phyloP scores from a whole-genome alignment of 2,888 invertebrate species.

The Gymnosoma rotundatum region DNA sequence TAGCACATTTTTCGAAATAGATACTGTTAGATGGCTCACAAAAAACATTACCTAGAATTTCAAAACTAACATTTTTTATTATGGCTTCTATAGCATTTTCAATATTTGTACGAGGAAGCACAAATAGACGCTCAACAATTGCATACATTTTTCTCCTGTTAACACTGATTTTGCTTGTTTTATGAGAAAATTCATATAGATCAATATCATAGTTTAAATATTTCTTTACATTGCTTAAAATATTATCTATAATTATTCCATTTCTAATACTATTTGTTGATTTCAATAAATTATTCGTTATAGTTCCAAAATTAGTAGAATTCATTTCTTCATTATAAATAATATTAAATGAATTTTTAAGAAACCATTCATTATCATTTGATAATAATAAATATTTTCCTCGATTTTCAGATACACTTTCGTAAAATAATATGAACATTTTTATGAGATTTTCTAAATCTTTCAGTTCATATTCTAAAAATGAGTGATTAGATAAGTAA shows the following conservation, averaged over 20 bases:
- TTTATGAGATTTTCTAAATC: constrained; percentile 45
- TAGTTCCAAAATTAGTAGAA: constrained; percentile 8
- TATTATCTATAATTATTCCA: constrained; percentile 48
- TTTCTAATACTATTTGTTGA: constrained; percentile 10
- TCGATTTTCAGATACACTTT: constrained; percentile 13
- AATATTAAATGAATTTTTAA: constrained; percentile 4
- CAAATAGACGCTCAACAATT: constrained; percentile 45
- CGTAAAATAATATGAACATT: constrained; percentile 34
- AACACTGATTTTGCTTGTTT: background rate
- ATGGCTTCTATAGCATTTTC: constrained; percentile 33
- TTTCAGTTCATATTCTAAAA: constrained; percentile 7
- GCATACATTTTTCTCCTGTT: constrained; percentile 43
- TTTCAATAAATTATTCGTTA: constrained; percentile 20
- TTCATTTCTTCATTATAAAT: constrained; percentile 1
- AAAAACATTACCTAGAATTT: constrained; percentile 43
- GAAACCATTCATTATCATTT: background rate
- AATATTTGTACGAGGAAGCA: constrained; percentile 36
- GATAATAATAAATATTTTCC: background rate
- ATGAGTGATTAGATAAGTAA: constrained; percentile 26
- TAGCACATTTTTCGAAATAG: constrained; percentile 45
- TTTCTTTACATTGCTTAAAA: constrained; percentile 27
- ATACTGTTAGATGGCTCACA: constrained; percentile 52
- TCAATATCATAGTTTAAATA: constrained; percentile 18
- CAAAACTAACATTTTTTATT: constrained; percentile 34
- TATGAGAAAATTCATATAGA: background rate